Evolutionary conservation across 2,797 vertebrate species (phyloP).

Genomic region (Garrulus glandarius): DNA sequence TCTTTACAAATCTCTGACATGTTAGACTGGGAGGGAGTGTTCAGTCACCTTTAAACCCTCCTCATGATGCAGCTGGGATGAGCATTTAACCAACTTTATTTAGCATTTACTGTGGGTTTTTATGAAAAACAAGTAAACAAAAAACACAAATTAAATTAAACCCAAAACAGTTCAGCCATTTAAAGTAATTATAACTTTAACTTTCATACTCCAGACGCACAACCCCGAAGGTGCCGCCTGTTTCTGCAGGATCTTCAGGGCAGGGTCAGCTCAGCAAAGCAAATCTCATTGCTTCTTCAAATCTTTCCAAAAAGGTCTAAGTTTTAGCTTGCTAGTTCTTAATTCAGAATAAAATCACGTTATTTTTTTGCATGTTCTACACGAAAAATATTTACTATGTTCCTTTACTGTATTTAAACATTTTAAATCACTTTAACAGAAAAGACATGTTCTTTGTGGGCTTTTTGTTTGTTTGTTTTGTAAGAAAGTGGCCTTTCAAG

Average conservation of each 20-base stretch:
- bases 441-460: background rate
- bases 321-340: background rate
- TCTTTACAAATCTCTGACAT: rapidly evolving
- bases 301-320: background rate
- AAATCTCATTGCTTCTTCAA: background rate
- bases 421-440: background rate
- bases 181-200: background rate
- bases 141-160: background rate
- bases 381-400: background rate
- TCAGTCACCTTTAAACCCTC: background rate
- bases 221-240: background rate
- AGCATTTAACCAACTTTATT: background rate
- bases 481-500: background rate
- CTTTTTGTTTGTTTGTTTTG: background rate
- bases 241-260: background rate
- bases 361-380: background rate
- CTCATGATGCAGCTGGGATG: background rate
- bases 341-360: background rate
- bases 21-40: background rate
- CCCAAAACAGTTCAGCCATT: background rate
- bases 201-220: background rate
- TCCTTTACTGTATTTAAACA: background rate
- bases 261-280: background rate
- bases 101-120: background rate
- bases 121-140: background rate